Evolutionary conservation across 2,113 vertebrate genomes (phyloP).

Genomic region (Colaptes auratus): DNA sequence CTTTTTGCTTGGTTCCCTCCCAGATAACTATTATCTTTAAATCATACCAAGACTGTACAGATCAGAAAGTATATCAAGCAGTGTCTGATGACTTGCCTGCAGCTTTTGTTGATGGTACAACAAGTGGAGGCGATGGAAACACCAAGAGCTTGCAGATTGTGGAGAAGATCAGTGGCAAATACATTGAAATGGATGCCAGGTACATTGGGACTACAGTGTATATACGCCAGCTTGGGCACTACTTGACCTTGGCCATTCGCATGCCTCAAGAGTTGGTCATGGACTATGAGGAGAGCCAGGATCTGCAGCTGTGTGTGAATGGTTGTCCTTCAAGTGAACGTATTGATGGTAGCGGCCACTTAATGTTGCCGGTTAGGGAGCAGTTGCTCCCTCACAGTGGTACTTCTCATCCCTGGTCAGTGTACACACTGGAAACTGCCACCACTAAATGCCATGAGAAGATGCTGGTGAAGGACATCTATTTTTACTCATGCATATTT

Average conservation of each 20-base stretch:
- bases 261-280: slow-evolving; percentile 89
- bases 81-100: slow-evolving; percentile 92
- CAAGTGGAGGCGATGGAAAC: slow-evolving; percentile 79
- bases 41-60: slow-evolving; percentile 90
- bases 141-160: slow-evolving; percentile 85
- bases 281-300: slow-evolving; percentile 90
- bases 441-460: slow-evolving; percentile 87
- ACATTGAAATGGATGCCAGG: slow-evolving; percentile 89
- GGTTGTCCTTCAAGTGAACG: slow-evolving; percentile 90
- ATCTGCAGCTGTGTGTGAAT: slow-evolving; percentile 93
- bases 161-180: slow-evolving; percentile 84
- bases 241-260: slow-evolving; percentile 90
- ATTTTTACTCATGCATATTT: slow-evolving; percentile 95
- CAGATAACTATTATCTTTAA: slow-evolving; percentile 98
- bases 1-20: background rate
- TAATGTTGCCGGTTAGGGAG: slow-evolving; percentile 72
- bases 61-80: slow-evolving; percentile 97
- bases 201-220: slow-evolving; percentile 93
- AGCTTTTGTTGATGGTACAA: slow-evolving; percentile 94
- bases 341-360: slow-evolving; percentile 83
- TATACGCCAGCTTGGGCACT: slow-evolving; percentile 89
- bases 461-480: slow-evolving; percentile 91
- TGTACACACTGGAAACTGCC: slow-evolving; percentile 83
- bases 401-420: slow-evolving; percentile 26
- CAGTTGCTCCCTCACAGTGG: slow-evolving; percentile 36